A percentile compares a stretch with the other conserved stretches of the same genome.
Conservation (phyloP, 2,797 vertebrate species). For the Hirundo rustica region DNA sequence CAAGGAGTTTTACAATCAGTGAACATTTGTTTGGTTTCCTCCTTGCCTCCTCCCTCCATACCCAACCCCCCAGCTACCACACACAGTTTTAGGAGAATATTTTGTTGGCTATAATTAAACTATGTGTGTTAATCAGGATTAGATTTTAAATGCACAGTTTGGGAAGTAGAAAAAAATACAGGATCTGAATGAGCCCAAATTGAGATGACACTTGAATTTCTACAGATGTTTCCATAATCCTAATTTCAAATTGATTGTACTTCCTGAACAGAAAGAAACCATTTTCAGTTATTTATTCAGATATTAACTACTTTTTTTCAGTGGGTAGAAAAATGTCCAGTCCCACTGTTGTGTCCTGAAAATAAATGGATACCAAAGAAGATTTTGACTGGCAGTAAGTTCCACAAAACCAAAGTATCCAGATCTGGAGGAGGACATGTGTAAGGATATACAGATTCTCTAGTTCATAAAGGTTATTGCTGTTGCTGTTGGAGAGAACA, state of each 20-base stretch:
- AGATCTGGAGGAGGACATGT: not conserved
- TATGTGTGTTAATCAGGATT: conserved; percentile 79
- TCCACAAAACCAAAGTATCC: not conserved
- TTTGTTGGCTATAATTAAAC: conserved; percentile 80
- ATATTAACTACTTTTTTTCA: conserved; percentile 69
- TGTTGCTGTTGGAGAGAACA: not conserved
- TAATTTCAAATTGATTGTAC: conserved; percentile 81
- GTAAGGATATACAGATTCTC: not conserved
- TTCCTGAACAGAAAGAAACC: conserved; percentile 77
- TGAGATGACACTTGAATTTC: conserved; percentile 81
- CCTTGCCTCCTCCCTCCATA: conserved; percentile 59
- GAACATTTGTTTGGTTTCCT: conserved; percentile 74
- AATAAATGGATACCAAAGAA: conserved; percentile 62
- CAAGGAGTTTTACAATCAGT: conserved; percentile 75
- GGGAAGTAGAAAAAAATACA: conserved; percentile 76
- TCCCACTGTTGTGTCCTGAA: conserved; percentile 65
- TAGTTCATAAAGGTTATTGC: not conserved
- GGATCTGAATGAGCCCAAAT: conserved; percentile 79
- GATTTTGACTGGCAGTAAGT: conserved; percentile 9
- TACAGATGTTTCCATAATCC: conserved; percentile 80
- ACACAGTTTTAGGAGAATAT: conserved; percentile 76
- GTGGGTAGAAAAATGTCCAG: conserved; percentile 69
- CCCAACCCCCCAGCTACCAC: conserved; percentile 58
- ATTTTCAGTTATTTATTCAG: conserved; percentile 77
- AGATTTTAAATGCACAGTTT: conserved; percentile 79